A percentile compares a stretch with the other conserved stretches of the same genome.
Conservation (phyloP, 2,797 vertebrate genomes). For the Eptatretus atami region DNA sequence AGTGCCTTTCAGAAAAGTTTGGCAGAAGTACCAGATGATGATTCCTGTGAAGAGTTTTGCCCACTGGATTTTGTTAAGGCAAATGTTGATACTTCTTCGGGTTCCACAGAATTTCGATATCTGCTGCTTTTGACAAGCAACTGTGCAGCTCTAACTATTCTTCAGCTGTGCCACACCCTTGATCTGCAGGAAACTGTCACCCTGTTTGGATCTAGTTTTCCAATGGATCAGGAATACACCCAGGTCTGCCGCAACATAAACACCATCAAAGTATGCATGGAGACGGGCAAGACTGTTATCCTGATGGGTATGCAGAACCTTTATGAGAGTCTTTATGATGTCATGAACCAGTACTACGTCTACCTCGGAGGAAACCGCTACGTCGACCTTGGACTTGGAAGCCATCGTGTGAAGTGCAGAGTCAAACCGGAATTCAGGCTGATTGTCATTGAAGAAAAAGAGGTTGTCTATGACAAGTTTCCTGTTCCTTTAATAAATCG, state of each 20-base stretch:
- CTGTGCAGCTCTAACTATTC: conserved; percentile 52
- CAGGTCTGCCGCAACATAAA: conserved; percentile 87
- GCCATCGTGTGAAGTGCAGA: conserved; percentile 77
- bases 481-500: conserved; percentile 84
- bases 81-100: conserved; percentile 26
- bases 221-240: conserved; percentile 71
- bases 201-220: conserved; percentile 83
- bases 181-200: conserved; percentile 29
- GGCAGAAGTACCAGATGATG: neutral
- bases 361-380: conserved; percentile 68
- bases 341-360: conserved; percentile 89
- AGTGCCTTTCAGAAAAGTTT: conserved; percentile 15
- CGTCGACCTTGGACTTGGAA: conserved; percentile 69
- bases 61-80: conserved; percentile 34
- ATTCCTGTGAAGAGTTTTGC: conserved; percentile 15
- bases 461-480: conserved; percentile 55
- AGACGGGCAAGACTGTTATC: conserved; percentile 49
- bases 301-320: conserved; percentile 80
- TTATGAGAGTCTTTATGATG: conserved; percentile 88
- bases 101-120: conserved; percentile 38
- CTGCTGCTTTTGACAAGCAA: conserved; percentile 62
- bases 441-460: conserved; percentile 69
- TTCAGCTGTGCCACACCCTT: conserved; percentile 36
- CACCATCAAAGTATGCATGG: conserved; percentile 82
- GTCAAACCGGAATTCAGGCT: conserved; percentile 52